Evolutionary conservation across 2,113 vertebrate genomes (phyloP).

Genomic region (Hystrix brachyura): DNA sequence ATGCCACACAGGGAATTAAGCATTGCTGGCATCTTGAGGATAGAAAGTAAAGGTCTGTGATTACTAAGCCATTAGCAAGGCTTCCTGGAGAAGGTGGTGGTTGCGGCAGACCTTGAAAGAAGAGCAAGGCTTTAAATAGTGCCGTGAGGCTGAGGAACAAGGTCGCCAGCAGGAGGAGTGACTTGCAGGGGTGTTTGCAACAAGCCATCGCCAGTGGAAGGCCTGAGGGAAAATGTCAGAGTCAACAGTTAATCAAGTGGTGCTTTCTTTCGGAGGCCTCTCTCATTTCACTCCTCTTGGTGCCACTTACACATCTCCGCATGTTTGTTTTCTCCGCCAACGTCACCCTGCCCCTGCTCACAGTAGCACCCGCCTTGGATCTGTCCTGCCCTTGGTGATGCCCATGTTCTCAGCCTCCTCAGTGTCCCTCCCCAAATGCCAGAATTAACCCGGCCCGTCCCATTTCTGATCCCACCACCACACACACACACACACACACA

Average conservation of each 20-base stretch:
- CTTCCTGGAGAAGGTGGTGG: not conserved
- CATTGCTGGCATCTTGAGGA: not conserved
- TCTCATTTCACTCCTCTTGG: not conserved
- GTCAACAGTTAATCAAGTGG: not conserved
- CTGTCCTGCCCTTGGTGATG: not conserved
- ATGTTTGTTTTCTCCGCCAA: not conserved
- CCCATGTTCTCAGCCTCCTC: not conserved
- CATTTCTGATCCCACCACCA: not conserved
- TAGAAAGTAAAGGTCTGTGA: accelerated
- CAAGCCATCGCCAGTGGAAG: not conserved
- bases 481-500: not conserved
- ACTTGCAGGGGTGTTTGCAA: not conserved
- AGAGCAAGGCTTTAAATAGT: not conserved
- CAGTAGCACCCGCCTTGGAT: not conserved
- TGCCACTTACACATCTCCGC: not conserved
- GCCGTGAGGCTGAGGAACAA: not conserved
- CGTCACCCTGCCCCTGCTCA: not conserved
- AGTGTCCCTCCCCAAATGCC: not conserved
- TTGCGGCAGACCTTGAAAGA: not conserved
- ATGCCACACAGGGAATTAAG: no score
- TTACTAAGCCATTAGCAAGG: not conserved
- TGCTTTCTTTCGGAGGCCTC: not conserved
- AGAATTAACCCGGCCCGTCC: not conserved
- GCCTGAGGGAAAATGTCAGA: not conserved
- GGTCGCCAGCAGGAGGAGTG: not conserved